Conservation (phyloP, 1,140 invertebrate genomes). For the Palaemon carinicauda region DNA sequence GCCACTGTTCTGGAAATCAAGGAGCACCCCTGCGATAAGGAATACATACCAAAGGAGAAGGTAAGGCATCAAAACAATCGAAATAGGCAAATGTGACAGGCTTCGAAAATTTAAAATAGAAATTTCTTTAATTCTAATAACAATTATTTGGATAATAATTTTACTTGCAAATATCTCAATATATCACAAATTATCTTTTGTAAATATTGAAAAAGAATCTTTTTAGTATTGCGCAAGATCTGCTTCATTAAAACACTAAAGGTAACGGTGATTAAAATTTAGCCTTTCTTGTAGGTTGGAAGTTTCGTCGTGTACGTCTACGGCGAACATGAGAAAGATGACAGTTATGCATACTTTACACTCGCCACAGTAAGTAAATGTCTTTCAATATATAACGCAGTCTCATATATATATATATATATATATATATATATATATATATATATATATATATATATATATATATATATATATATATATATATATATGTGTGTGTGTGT, state of each 20-base stretch:
- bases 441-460: neutral
- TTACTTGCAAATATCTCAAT: no score
- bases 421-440: neutral
- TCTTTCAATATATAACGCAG: no score
- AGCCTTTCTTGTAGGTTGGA: constrained; percentile 19
- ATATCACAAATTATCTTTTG: no score
- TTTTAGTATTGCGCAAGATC: neutral
- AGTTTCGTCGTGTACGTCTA: constrained; percentile 41
- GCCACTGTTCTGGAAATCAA: constrained; percentile 25
- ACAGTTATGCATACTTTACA: constrained; percentile 23
- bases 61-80: neutral
- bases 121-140: no score
- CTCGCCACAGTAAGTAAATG: constrained; percentile 19
- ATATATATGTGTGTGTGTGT: no score
- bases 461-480: neutral
- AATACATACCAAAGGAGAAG: constrained; percentile 37
- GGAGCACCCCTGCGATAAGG: constrained; percentile 26
- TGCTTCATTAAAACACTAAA: neutral
- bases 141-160: no score
- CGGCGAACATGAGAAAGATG: constrained; percentile 27
- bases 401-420: neutral
- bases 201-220: no score
- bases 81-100: no score
- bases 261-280: neutral
- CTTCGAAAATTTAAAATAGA: no score